Percentiles rank a stretch among this genome's conserved stretches.
These are phyloP conservation scores for Adelognathus sp. DNA, from an alignment of 2,888 invertebrate genomes.

Conservation along the genomic window DNA sequence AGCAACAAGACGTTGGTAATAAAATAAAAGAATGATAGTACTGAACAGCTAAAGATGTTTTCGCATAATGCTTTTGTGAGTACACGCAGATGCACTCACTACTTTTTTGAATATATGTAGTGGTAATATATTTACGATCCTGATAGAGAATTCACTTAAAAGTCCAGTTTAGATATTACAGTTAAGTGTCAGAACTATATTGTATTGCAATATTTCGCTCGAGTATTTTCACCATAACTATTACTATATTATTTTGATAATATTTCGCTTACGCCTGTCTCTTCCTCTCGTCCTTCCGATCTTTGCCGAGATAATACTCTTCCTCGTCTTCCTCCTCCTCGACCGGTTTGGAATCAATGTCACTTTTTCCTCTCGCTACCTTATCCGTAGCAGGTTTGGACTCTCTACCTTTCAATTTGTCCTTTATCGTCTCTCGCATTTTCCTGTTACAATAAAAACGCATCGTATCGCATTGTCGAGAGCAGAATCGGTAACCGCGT, in stretches of 20 bases:
- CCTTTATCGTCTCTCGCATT: slow-evolving; percentile 76
- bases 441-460: slow-evolving; percentile 64
- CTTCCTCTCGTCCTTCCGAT: slow-evolving; percentile 83
- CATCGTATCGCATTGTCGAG: background rate
- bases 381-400: slow-evolving; percentile 1
- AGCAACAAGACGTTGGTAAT: too few relatives aligned
- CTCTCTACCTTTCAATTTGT: slow-evolving; percentile 73
- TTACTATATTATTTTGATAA: background rate
- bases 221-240: too few relatives aligned
- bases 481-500: background rate
- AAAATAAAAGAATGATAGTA: too few relatives aligned
- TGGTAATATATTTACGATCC: too few relatives aligned
- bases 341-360: background rate
- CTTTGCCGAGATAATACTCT: slow-evolving; percentile 86
- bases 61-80: too few relatives aligned
- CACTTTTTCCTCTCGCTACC: slow-evolving; percentile 72
- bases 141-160: too few relatives aligned
- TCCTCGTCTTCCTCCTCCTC: slow-evolving; percentile 81
- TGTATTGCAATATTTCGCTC: too few relatives aligned
- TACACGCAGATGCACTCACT: too few relatives aligned
- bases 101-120: background rate
- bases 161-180: background rate
- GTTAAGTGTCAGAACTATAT: too few relatives aligned
- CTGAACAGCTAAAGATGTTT: too few relatives aligned
- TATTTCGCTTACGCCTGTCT: slow-evolving; percentile 83